Conservation (phyloP, 2,888 invertebrate genomes). For the Panopea generosa region DNA sequence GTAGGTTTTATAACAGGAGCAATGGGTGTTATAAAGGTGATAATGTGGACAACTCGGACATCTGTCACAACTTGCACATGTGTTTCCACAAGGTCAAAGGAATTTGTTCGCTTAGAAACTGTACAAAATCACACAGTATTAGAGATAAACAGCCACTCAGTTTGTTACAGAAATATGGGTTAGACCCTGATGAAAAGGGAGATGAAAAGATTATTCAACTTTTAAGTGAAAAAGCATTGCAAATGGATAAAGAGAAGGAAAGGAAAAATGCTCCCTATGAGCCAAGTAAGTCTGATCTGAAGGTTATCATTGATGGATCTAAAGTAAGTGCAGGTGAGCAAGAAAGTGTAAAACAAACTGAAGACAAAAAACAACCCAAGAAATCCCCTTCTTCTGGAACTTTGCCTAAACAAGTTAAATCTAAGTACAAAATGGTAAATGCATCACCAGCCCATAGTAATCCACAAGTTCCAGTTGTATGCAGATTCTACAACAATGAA, state of each 20-base stretch:
- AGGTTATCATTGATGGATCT: no score
- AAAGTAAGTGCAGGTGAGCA: background rate
- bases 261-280: constrained; percentile 9
- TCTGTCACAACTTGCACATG: constrained; percentile 49
- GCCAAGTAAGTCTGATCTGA: background rate
- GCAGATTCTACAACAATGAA: constrained; percentile 60
- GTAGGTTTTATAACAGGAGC: constrained; percentile 49
- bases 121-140: constrained; percentile 48
- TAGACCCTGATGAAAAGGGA: constrained; percentile 52
- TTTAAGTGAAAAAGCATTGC: constrained; percentile 23
- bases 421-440: background rate
- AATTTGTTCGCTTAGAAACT: constrained; percentile 39
- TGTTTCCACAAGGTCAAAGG: constrained; percentile 42
- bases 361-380: background rate
- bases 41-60: constrained; percentile 38
- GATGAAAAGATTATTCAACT: constrained; percentile 38
- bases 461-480: constrained; percentile 47
- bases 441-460: background rate
- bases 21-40: constrained; percentile 57
- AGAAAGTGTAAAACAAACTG: background rate
- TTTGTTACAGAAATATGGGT: constrained; percentile 50
- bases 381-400: background rate
- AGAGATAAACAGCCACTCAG: constrained; percentile 45
- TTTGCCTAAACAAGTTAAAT: no score
- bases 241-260: constrained; percentile 27